phyloP scores from a whole-genome alignment of 2,113 vertebrate species.

The Oncorhynchus tshawytscha region DNA sequence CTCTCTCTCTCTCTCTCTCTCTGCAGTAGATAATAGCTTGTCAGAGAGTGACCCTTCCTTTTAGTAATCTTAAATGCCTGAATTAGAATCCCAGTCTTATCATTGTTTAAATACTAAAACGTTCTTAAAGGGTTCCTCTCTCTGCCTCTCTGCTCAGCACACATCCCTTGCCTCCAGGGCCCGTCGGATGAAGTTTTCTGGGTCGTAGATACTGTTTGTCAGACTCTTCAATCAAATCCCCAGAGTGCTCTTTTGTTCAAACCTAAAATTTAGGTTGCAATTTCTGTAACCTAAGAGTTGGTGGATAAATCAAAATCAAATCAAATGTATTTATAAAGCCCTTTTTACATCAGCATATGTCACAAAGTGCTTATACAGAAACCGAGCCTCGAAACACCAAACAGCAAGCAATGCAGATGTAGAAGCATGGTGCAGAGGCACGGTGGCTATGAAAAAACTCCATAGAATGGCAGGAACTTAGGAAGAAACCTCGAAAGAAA shows the following conservation, averaged over 20 bases:
- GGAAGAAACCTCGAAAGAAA: too few species aligned
- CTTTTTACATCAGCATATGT: too few species aligned
- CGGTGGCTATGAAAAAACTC: too few species aligned
- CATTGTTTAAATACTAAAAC: conserved; percentile 39
- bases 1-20: conserved; percentile 26
- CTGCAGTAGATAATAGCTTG: conserved; percentile 34
- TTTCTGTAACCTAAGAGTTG: background rate
- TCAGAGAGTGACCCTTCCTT: conserved; percentile 57
- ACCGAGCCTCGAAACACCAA: too few species aligned
- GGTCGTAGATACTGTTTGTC: background rate
- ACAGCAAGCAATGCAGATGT: too few species aligned
- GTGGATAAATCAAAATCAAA: background rate
- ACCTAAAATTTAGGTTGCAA: background rate
- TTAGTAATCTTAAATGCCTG: conserved; percentile 54
- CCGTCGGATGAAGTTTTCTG: background rate
- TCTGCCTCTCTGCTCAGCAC: conserved; percentile 42
- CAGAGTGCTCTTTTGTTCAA: conserved; percentile 5
- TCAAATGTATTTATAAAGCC: too few species aligned
- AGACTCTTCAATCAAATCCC: conserved; percentile 5
- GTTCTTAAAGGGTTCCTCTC: conserved; percentile 14
- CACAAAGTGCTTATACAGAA: too few species aligned
- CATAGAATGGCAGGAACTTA: too few species aligned
- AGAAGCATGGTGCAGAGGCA: too few species aligned
- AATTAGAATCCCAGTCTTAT: conserved; percentile 57
- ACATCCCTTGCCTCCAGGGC: background rate